Evolutionary conservation across 1,140 invertebrate genomes (phyloP), one percentile per base, ranked within the genome.

Genomic region (Meloidogyne hapla): DNA sequence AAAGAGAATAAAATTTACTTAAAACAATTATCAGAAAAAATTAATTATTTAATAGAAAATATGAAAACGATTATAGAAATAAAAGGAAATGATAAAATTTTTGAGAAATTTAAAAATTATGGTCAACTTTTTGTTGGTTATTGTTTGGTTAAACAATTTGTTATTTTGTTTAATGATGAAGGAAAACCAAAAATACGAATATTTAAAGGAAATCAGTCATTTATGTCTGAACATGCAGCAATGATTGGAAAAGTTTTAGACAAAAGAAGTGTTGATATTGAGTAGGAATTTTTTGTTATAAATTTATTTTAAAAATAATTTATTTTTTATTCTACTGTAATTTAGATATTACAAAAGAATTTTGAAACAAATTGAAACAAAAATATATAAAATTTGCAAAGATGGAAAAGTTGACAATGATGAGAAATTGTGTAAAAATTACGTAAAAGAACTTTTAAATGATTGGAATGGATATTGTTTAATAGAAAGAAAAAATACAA

Each of bases 71-170:
- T 33, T 33, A 33, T 33, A 33, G 33, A 33, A 33, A 33, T 33
- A 33, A 33, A 33, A 33, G 33, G 33, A 33, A 33, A 33, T 33
- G 33, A 33, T 33, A 8, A 33, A 8, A 33, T 5, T 3, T 3
- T 33, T 33, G 33, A 33, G 33, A 3, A 33, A 33, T 33, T 33
- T 33, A 33, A 33, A 33, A 33, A 33, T 33, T 5, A 5, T 33
- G 8, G 33, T 33, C 8, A 33, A 3, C 48, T 56, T 56, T 56
- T 56, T 56, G n/a, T 56, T 56, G 48, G 12, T 0, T 56, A 56
- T 56, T n/a, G 48, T 56, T 56, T 56, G 48, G 48, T n/a, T n/a
- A 56, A 56, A 56, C 48, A 56, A 56, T 56, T 56, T 56, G n/a
- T 4, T 56, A 6, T 56, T n/a, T n/a, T 56, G 18, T 56, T 56